Evolutionary conservation across 2,888 invertebrate genomes (phyloP).

Genomic region (Eucera pruinosa): DNA sequence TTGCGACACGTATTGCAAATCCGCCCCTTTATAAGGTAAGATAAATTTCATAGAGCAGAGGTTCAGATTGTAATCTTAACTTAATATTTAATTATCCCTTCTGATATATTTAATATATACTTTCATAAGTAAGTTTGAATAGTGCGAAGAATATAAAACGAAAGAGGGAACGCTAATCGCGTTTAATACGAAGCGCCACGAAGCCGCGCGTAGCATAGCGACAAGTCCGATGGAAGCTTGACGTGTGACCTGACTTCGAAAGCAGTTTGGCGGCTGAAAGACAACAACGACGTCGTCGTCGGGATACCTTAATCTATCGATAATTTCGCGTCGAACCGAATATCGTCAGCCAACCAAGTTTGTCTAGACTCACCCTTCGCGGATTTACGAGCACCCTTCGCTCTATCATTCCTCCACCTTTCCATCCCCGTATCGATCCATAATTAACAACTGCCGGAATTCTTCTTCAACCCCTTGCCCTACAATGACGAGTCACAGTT

Average conservation of each 20-base stretch:
- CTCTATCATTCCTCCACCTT: conserved; percentile 28
- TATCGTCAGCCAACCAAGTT: conserved; percentile 52
- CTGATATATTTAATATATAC: no score
- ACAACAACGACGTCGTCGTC: conserved; percentile 57
- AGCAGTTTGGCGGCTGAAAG: conserved; percentile 59
- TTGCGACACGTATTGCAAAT: no score
- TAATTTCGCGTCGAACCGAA: conserved; percentile 57
- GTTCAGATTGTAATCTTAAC: no score
- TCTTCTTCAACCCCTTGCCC: no score
- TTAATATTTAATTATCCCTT: no score
- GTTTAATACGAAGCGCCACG: conserved; percentile 24
- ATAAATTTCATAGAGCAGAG: no score
- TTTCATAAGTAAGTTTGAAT: no score
- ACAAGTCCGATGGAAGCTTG: conserved; percentile 51
- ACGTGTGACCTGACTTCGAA: conserved; percentile 56
- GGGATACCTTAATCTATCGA: conserved; percentile 65
- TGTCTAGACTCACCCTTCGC: conserved; percentile 35
- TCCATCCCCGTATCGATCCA: conserved; percentile 21
- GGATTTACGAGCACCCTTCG: conserved; percentile 39
- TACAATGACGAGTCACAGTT: no score
- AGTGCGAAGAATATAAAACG: background rate
- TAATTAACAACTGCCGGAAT: conserved; percentile 44
- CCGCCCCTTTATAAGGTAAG: no score
- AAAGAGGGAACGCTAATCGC: conserved; percentile 24
- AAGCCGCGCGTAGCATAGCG: conserved; percentile 31